Conservation (phyloP, 2,797 vertebrate genomes). For the Onychomys arenicola region DNA sequence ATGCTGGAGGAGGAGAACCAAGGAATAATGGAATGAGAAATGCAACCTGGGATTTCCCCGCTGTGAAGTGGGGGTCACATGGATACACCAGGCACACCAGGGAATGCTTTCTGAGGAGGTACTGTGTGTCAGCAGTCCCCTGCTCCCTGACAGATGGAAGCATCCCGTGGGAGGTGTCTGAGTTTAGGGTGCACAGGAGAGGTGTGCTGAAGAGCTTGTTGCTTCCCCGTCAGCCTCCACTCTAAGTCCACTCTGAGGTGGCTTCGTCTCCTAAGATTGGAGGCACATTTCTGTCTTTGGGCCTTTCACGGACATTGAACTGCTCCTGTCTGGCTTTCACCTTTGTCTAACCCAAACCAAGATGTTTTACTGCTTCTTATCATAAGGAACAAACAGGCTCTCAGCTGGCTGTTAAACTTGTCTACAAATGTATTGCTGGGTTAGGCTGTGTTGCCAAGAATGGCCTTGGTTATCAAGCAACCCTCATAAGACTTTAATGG, state of each 20-base stretch:
- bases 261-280: not conserved
- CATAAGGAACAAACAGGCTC: not conserved
- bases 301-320: not conserved
- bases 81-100: not conserved
- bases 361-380: not conserved
- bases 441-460: not conserved
- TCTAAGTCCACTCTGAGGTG: not conserved
- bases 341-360: constrained; percentile 6
- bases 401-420: not conserved
- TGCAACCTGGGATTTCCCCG: not conserved
- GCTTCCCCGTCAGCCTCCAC: not conserved
- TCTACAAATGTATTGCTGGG: not conserved
- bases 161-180: not conserved
- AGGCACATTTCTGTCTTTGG: not conserved
- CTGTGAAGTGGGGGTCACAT: too few species aligned
- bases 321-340: not conserved
- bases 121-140: rapidly evolving
- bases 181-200: not conserved
- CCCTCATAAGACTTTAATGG: constrained; percentile 44
- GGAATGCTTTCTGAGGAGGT: not conserved
- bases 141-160: not conserved
- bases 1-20: not conserved
- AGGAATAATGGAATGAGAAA: too few species aligned
- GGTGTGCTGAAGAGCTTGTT: not conserved
- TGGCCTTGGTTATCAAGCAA: constrained; percentile 19